Evolutionary conservation across 2,797 vertebrate species (phyloP).

Genomic region (Hemitrygon akajei): DNA sequence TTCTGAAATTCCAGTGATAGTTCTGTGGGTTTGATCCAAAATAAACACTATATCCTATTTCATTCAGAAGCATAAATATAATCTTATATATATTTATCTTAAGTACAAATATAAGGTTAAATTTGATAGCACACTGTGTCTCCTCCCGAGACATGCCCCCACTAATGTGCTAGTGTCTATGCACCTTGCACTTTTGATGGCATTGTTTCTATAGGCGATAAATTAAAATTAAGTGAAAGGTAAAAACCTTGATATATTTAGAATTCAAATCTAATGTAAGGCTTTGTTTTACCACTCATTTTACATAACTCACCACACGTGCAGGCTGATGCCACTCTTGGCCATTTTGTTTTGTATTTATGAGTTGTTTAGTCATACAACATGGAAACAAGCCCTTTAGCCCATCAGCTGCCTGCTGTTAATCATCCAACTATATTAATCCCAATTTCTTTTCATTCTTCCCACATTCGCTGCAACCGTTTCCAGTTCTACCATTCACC

Average conservation of each 20-base stretch:
- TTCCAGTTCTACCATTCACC: no score
- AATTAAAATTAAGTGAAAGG: neutral
- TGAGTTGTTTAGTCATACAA: no score
- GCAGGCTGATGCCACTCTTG: neutral
- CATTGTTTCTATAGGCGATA: neutral
- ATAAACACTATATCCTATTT: constrained; percentile 17
- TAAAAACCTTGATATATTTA: neutral
- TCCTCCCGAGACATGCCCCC: neutral
- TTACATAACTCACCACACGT: neutral
- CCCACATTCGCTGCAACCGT: no score
- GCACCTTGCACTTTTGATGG: neutral
- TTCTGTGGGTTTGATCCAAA: constrained; percentile 25
- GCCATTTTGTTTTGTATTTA: no score
- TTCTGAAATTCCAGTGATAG: constrained; percentile 32
- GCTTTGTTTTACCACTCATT: no score
- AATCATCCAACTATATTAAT: no score
- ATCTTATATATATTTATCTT: neutral
- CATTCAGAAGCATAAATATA: constrained; percentile 31
- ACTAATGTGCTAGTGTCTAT: neutral
- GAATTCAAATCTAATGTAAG: neutral
- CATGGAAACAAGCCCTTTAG: no score
- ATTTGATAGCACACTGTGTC: neutral
- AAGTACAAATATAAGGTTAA: neutral
- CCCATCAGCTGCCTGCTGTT: no score
- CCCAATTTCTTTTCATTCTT: no score